A percentile compares a stretch with the other conserved stretches of the same genome.
Conservation (phyloP, 2,888 invertebrate species). For the Limnephilus marmoratus region DNA sequence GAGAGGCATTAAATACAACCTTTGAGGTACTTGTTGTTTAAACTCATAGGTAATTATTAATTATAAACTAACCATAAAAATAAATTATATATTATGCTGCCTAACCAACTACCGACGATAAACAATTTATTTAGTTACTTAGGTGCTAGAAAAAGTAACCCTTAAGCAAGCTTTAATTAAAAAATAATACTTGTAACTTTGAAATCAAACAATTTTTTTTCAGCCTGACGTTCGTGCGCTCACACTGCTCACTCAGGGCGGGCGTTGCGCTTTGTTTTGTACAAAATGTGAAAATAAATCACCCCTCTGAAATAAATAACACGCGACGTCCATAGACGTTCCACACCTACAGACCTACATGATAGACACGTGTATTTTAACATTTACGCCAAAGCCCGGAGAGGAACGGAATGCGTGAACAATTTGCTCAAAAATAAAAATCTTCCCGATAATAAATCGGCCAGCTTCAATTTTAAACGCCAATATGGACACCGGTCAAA, state of each 20-base stretch:
- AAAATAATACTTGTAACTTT: neutral
- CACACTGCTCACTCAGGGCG: neutral
- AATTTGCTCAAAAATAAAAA: slow-evolving; percentile 43
- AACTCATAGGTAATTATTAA: no score
- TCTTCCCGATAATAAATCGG: slow-evolving; percentile 36
- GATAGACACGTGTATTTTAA: slow-evolving; percentile 42
- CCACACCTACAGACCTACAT: neutral
- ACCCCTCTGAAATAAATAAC: slow-evolving; percentile 54
- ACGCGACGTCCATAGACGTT: slow-evolving; percentile 40
- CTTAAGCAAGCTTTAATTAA: neutral
- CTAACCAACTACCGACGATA: no score
- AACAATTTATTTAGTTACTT: no score
- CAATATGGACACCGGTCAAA: slow-evolving; percentile 11
- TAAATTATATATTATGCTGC: no score
- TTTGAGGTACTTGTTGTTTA: no score
- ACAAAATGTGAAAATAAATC: slow-evolving; percentile 43
- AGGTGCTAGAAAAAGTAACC: no score
- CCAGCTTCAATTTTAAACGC: slow-evolving; percentile 37
- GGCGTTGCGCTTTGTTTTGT: slow-evolving; percentile 18
- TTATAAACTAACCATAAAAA: no score
- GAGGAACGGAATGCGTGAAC: slow-evolving; percentile 22
- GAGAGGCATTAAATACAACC: no score
- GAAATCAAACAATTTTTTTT: neutral
- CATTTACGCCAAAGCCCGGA: slow-evolving; percentile 18
- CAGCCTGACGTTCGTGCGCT: neutral